Base-by-base conservation (phyloP, 2,797 vertebrate species). In the Eurystomus glaucurus region DNA sequence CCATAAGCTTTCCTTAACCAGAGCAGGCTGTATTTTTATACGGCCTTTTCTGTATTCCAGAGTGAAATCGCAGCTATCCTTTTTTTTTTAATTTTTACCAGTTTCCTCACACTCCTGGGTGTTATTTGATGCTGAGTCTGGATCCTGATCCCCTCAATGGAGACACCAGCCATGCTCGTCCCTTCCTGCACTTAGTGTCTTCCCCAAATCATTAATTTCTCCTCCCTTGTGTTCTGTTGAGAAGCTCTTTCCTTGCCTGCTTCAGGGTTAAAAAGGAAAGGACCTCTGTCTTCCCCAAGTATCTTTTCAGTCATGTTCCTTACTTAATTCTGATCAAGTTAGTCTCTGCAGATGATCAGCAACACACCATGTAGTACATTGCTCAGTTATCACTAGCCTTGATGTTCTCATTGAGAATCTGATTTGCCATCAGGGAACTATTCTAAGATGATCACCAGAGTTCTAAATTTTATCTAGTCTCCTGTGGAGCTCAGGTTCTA, bases 281-380 rank as follows among this genome's bases (percentile, higher is more conserved):
- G 1, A 18, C 12, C 11, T 78, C 31, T 52, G 3, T 28, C 8
- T 75, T 64, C 45, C 17, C 5, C 19, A 55, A 31, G 7, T 51
- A n/a, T 46, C 14, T 15, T 65, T 45, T 85, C 62, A 69, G 14
- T 48, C 48, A 1, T 55, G 11, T 51, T 91, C 45, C 15, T 82
- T 65, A 19, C 1, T 55, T 19, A 57, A 22, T 65, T 89, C 41
- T 69, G 16, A 46, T 60, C 39, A 50, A 20, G 19, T 57, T 85
- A 61, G 22, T 76, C n/a, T 82, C 52, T 69, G 61, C 35, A 52
- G 58, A 54, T 29, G 68, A 50, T 16, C 5, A 11, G 22, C 25
- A 41, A 45, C 28, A 11, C 33, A 46, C 29, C 0, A 0, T 10
- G 10, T 5, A 55, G 23, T 21, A 26, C 19, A 17, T 17, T 3